Evolutionary conservation across 2,888 invertebrate genomes (phyloP).

Genomic region (Coenonympha glycerion): DNA sequence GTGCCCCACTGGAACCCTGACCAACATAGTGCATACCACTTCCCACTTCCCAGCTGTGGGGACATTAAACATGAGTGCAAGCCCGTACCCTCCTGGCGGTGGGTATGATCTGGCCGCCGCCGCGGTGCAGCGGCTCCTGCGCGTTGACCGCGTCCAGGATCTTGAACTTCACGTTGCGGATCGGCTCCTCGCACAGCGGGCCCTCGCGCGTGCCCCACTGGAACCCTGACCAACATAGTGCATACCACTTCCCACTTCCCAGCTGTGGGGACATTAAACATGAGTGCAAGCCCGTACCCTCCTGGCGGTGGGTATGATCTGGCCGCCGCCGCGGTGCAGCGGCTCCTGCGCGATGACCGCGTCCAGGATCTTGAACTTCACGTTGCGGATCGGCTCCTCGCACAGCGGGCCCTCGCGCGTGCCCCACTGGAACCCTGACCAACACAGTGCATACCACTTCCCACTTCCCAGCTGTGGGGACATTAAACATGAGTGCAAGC

Average conservation of each 20-base stretch:
- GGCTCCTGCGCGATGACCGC: slow-evolving; percentile 98
- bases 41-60: too few relatives aligned
- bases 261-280: too few relatives aligned
- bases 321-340: slow-evolving; percentile 94
- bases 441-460: too few relatives aligned
- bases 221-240: slow-evolving; percentile 80
- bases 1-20: slow-evolving; percentile 99
- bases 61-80: too few relatives aligned
- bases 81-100: slow-evolving; percentile 59
- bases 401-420: slow-evolving; percentile 98
- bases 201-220: slow-evolving; percentile 99
- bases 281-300: slow-evolving; percentile 40
- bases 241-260: too few relatives aligned
- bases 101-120: slow-evolving; percentile 83
- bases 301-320: slow-evolving; percentile 68
- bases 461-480: too few relatives aligned
- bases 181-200: slow-evolving; percentile 98
- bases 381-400: slow-evolving; percentile 98
- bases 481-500: too few relatives aligned
- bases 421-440: slow-evolving; percentile 97
- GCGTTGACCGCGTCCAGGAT: slow-evolving; percentile 98
- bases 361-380: slow-evolving; percentile 99
- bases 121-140: slow-evolving; percentile 95
- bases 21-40: too few relatives aligned
- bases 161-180: slow-evolving; percentile 99